Percentiles rank a stretch among this genome's conserved stretches.
Conservation (phyloP, 2,797 vertebrate genomes). For the Cheirogaleus major region DNA sequence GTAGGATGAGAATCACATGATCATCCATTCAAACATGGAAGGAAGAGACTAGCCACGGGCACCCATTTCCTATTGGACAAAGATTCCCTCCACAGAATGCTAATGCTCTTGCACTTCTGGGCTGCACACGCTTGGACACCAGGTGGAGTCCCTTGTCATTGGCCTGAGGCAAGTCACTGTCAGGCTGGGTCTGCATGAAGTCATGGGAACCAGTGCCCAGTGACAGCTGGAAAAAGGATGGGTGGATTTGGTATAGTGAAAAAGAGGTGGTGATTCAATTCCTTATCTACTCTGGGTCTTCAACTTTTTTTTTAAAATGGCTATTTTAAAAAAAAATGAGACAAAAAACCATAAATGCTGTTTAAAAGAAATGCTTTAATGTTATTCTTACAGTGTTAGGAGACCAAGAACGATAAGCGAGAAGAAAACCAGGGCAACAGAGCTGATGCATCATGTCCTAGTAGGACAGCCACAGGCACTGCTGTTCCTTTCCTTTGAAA, state of each 20-base stretch:
- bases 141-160: neutral
- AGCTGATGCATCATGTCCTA: neutral
- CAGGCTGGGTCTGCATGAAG: neutral
- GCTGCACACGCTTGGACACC: neutral
- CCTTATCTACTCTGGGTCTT: neutral
- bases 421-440: neutral
- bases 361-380: neutral
- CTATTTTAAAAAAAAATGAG: neutral
- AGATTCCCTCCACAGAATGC: neutral
- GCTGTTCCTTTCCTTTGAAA: neutral
- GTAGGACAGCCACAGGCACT: neutral
- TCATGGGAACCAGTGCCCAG: fast-evolving
- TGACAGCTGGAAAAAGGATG: neutral
- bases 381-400: neutral
- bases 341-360: neutral
- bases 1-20: neutral
- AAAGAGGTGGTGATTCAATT: too few relatives aligned
- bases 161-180: neutral
- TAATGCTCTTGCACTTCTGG: neutral
- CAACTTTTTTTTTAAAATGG: neutral
- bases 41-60: neutral
- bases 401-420: neutral
- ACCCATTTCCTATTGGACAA: neutral
- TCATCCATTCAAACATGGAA: neutral
- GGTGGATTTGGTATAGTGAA: neutral